These are phyloP conservation scores for Equus przewalskii DNA, from an alignment of 2,113 vertebrate species.

Conservation along the genomic window DNA sequence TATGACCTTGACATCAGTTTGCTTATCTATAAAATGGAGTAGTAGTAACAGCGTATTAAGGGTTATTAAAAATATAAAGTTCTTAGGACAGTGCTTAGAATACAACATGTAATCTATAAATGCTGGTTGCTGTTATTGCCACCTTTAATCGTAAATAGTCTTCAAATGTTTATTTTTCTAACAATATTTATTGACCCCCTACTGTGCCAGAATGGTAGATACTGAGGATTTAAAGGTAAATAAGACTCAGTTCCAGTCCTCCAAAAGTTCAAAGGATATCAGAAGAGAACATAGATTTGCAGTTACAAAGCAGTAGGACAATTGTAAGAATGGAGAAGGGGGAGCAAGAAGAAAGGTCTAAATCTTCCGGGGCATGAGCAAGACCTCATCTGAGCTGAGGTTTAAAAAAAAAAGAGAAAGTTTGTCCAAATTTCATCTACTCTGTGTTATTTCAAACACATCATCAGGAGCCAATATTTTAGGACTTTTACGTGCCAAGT, in stretches of 20 bases:
- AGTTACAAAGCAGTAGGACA: background rate
- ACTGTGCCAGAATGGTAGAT: background rate
- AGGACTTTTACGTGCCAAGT: background rate
- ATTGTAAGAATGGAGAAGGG: background rate
- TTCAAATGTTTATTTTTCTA: slow-evolving; percentile 27
- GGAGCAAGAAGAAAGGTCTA: background rate
- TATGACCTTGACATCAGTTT: background rate
- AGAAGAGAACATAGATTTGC: slow-evolving; percentile 12
- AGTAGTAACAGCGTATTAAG: background rate
- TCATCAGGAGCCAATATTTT: slow-evolving; percentile 44
- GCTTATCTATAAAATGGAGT: slow-evolving; percentile 29
- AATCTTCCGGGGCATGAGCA: background rate
- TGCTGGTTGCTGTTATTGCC: background rate
- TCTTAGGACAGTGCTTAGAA: background rate
- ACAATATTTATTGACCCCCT: background rate
- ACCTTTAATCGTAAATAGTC: background rate
- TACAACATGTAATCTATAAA: background rate
- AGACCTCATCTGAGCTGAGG: background rate
- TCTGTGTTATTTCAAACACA: slow-evolving; percentile 55
- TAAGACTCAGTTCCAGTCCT: background rate
- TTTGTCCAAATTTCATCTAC: slow-evolving; percentile 12
- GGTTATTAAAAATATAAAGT: background rate
- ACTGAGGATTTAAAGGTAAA: background rate
- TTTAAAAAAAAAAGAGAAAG: background rate
- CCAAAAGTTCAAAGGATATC: background rate